Evolutionary conservation across 2,797 vertebrate genomes (phyloP), one percentile per base, ranked within the genome.

Genomic region (Xiphorhynchus erythropygius): DNA sequence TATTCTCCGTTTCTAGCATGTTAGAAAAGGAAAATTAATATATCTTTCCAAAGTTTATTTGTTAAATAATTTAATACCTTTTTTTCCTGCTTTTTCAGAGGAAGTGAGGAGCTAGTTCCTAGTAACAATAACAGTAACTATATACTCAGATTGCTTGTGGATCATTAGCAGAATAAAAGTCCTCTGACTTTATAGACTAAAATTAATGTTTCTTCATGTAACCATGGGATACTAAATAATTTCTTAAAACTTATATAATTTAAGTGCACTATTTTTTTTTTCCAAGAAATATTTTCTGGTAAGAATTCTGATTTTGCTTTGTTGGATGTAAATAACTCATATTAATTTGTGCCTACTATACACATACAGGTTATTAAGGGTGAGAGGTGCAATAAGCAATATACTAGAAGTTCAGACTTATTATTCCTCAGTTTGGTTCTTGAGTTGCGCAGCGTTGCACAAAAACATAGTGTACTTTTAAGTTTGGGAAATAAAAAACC

Each of bases 1-100:
- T 97, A 97, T 88, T 74, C 93, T 95, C 87, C 32, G 33, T 94
- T 94, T 96, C 90, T 96, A 92, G 82, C 19, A 44, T 39, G 32
- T 93, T 97, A 93, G 86, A 91, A 96, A 84, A 92, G 65, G 82
- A 77, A 92, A 83, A 91, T 52, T 44, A 91, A 62, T 89, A 23
- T 74, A 50, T 89, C 50, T 87, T 88, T 93, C 62, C 74, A 89
- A 87, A 94, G 91, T 62, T 92, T 92, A 64, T 81, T 88, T 84
- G 55, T 90, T 86, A 82, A 90, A 91, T 86, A 88, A 91, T 74
- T 68, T 81, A 87, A 67, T 85, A 69, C 19, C 8, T 57, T 81
- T 80, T 83, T 69, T 87, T 28, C 18, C 30, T 76, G 23, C 49
- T 52, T 75, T 55, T 82, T 89, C 50, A 67, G 52, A 85, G 65